These are phyloP conservation scores for Catharus ustulatus DNA, from an alignment of 2,797 vertebrate species.

Conservation along the genomic window DNA sequence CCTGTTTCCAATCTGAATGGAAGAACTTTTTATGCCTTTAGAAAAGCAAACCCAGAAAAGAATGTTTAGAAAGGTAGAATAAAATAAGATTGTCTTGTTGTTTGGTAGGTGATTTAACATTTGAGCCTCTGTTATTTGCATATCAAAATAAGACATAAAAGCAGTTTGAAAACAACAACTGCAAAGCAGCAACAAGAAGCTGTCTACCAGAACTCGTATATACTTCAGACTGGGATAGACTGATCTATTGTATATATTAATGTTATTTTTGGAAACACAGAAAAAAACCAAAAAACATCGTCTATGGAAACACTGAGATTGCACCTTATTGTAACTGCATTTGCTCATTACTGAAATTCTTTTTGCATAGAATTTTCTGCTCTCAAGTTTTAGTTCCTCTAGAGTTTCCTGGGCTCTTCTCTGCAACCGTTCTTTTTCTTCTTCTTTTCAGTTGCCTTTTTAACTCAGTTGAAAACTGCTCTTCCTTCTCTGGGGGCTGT, in stretches of 20 bases:
- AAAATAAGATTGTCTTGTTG: slow-evolving; percentile 12
- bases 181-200: neutral
- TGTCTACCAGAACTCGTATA: neutral
- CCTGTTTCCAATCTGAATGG: neutral
- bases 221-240: neutral
- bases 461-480: neutral
- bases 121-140: slow-evolving; percentile 48
- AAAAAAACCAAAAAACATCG: rapidly evolving
- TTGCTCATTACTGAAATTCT: neutral
- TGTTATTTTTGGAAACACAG: neutral
- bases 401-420: neutral
- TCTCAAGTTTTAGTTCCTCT: neutral
- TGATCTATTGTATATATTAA: neutral
- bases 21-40: neutral
- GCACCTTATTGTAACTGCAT: neutral
- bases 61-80: slow-evolving; percentile 21
- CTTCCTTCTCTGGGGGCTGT: neutral
- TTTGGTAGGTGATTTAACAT: slow-evolving; percentile 38
- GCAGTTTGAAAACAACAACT: slow-evolving; percentile 24
- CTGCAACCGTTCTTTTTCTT: neutral
- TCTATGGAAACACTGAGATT: neutral
- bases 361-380: neutral
- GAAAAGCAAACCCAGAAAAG: neutral
- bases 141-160: slow-evolving; percentile 60
- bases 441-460: neutral